Evolutionary conservation across 2,797 vertebrate genomes (phyloP), one percentile per base, ranked within the genome.

Genomic region (Petrocephalus schoutedeni): DNA sequence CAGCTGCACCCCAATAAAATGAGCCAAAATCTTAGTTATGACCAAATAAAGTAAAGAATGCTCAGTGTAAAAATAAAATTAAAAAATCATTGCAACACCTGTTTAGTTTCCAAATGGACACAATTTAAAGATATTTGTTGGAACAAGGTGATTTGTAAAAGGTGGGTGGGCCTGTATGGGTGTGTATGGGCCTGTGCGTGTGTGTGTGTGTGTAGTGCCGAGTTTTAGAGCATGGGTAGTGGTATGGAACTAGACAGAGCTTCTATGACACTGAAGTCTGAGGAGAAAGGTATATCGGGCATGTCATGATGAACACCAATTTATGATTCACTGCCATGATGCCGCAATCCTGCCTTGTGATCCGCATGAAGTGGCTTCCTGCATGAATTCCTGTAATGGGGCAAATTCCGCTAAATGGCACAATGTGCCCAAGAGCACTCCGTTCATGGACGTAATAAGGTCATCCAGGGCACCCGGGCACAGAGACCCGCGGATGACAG

Each of bases 1-100:
- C 89, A 83, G 91, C 85, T 93, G 93, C 91, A 90, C 8, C 93
- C 92, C 93, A 93, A 92, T 93, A 92, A 93, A 93, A 91, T 90
- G 83, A 91, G 93, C 92, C 90, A 82, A 83, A 83, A 53, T 83
- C 49, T 23, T 51, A 83, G 49, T 54, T 54, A 14, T 23, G 53
- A 83, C 58, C 51, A 58, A 87, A 82, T 80, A 57, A 49, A 86
- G 71, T 49, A 59, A 64, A 88, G 36, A 84, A 84, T 23, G 19
- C n/a, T 83, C 49, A 53, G 19, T 28, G 41, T 32, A 32, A 32
- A 41, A 41, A 41, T 2, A 41, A 54, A 8, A 54, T 54, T 54
- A 54, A 54, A 23, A 32, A 36, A 10, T 1, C 8, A 82, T 53
- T 53, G 41, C 74, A 80, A n/a, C 74, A 80, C 36, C 74, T 80